A percentile compares a stretch with the other conserved stretches of the same genome.
Evolutionary conservation across 2,113 vertebrate species (phyloP).

Genomic region (Climacteris rufus): DNA sequence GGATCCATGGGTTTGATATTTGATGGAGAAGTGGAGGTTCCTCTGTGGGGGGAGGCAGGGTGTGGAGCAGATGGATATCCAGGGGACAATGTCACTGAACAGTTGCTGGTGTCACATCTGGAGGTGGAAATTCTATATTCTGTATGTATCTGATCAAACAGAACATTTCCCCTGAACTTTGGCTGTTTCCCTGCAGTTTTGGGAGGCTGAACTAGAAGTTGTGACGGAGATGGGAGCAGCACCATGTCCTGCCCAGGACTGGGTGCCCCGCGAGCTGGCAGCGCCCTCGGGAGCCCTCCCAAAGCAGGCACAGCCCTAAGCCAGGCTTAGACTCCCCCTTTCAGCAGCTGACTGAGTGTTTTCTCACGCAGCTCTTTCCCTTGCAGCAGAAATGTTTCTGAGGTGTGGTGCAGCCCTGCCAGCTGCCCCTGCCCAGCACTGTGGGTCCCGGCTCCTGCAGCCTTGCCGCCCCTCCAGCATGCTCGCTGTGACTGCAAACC

Average conservation of each 20-base stretch:
- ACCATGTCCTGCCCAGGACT: not conserved
- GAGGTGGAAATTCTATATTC: not conserved
- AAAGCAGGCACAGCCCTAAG: not conserved
- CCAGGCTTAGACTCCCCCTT: not conserved
- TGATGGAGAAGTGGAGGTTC: not conserved
- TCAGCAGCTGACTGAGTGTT: not conserved
- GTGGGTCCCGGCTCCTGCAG: not conserved
- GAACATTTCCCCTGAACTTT: not conserved
- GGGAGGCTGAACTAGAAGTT: not conserved
- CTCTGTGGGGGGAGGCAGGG: not conserved
- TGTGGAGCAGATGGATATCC: not conserved
- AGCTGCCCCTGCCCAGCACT: conserved; percentile 65
- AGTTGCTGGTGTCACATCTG: not conserved
- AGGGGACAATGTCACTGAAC: not conserved
- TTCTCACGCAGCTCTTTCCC: not conserved
- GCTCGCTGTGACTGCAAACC: conserved; percentile 63
- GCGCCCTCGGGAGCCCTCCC: not conserved
- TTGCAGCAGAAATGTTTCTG: not conserved
- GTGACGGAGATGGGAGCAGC: not conserved
- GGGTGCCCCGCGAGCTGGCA: too few relatives aligned
- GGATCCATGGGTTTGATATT: not conserved
- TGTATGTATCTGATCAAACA: not conserved
- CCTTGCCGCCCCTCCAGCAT: conserved; percentile 61
- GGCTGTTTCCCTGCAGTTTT: not conserved
- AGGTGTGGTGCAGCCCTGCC: conserved; percentile 49